Base-by-base conservation (phyloP, 2,888 invertebrate genomes). In the Choristoneura rosaceana region DNA sequence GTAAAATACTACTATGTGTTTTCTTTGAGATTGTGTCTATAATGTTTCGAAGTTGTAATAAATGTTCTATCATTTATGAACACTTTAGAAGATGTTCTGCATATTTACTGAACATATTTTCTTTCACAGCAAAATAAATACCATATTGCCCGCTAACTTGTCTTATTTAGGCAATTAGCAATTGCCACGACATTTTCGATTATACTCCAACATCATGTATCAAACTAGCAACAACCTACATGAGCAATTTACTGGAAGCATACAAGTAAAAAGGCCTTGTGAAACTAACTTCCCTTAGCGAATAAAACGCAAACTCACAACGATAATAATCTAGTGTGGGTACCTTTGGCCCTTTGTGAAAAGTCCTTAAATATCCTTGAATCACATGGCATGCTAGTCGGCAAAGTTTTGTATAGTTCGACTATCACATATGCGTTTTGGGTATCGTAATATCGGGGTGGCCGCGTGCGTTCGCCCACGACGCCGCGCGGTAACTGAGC, bases 351-450 rank as follows among this genome's bases (percentile, higher is more conserved):
- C 62, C 69, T 69, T 69, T 55, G 61, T 12, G 47, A 45, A 63
- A 62, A 71, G 47, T 67, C 67, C 62, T 63, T 45, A 68, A 68
- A 63, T 45, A 62, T 69, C 45, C 73, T 59, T 74, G 73, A 77
- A 63, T 78, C 79, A 78, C 81, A 80, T 80, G 77, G 76, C 81
- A 81, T 80, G 74, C 79, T 81, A 81, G 71, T 74, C 73, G 55
- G 60, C 73, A 76, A 75, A 78, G 74, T 79, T 77, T 76, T 59
- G 75, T 59, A 69, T 69, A 74, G 75, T 79, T 74, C 76, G 77
- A 73, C 68, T 79, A 74, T 83, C 82, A 87, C 85, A 81, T 82
- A 79, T 78, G 76, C 78, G 81, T 81, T 55, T 33, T 60, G 15
- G n/a, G 68, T 4, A 4, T 3, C 25, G 15, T 17, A 7, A 9